Base-by-base conservation (phyloP, 2,797 vertebrate species). In the Dendrocincla tyrannina region DNA sequence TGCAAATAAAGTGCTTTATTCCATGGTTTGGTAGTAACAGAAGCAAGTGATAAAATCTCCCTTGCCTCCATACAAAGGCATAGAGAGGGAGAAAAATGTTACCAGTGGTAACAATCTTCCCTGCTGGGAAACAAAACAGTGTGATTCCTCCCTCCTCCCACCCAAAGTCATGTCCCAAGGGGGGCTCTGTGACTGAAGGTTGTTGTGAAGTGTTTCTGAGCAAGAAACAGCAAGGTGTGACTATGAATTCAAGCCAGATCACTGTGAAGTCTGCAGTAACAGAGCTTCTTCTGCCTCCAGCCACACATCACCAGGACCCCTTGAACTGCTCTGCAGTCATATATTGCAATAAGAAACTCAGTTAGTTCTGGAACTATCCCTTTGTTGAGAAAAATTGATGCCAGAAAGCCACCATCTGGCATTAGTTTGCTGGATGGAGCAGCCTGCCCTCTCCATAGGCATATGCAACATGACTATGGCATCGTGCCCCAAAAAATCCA, bases 31-130 rank as follows among this genome's bases (percentile, higher is more conserved):
- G 25, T 92, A 77, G 75, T 91, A 93, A 75, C 42, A 92, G 64
- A 83, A 88, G 42, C 72, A 72, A 96, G 75, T 30, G 66, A 91
- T 92, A 89, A 85, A 89, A 95, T 92, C 73, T 91, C 72, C 17
- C 42, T 93, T 80, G 60, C 49, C 64, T 92, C 95, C 78, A 59
- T 88, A 95, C 73, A 91, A 86, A 94, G 94, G 91, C 89, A 88
- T 30, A 72, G 64, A 88, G 67, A 85, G 30, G 35, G 93, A 83
- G 79, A 59, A 83, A 89, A 83, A 74, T 37, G 35, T 96, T 88
- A 80, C 59, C 64, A 66, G 62, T 88, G 89, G 89, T 64, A 92
- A 88, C 63, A 84, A 27, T 60, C 49, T 33, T 83, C 78, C 55
- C 49, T 52, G 68, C 78, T 83, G 88, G 62, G 75, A 92, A 95